These are phyloP conservation scores for Scaptomyza pallida DNA, from an alignment of 1,140 invertebrate species.

Conservation along the genomic window DNA sequence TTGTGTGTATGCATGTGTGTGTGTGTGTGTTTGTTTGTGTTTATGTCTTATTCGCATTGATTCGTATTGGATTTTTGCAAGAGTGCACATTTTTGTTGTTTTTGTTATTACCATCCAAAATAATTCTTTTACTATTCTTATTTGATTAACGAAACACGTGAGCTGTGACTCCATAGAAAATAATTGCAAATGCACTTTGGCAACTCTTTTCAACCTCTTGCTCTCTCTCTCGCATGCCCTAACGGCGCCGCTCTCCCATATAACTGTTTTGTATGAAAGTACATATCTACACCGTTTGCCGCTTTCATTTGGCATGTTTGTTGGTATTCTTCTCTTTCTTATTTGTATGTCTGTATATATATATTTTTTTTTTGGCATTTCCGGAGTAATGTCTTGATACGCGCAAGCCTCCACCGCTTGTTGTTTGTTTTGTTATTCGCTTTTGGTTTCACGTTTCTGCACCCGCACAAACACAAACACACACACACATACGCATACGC, in stretches of 20 bases:
- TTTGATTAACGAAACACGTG: no score
- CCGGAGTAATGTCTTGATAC: conserved; percentile 80
- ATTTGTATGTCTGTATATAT: no score
- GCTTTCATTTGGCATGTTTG: conserved; percentile 49
- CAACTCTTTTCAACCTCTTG: conserved; percentile 6
- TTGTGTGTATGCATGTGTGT: neutral
- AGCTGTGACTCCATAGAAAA: no score
- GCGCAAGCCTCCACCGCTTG: conserved; percentile 22
- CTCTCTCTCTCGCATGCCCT: neutral
- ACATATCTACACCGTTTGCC: conserved; percentile 21
- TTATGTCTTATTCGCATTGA: conserved; percentile 43
- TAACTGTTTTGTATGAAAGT: neutral
- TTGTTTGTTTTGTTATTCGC: conserved; percentile 44
- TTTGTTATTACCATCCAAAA: no score
- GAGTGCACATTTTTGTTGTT: conserved; percentile 9
- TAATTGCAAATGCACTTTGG: conserved; percentile 31
- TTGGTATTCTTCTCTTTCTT: conserved; percentile 40
- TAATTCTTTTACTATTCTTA: no score
- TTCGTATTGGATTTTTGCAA: conserved; percentile 55
- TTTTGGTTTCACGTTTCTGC: conserved; percentile 48
- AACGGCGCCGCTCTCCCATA: neutral
- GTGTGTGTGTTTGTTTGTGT: conserved; percentile 8
- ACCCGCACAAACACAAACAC: conserved; percentile 27
- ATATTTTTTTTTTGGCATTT: conserved; percentile 68
- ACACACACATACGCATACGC: neutral